Evolutionary conservation across 2,113 vertebrate genomes (phyloP).

Genomic region (Trogon surrucura): DNA sequence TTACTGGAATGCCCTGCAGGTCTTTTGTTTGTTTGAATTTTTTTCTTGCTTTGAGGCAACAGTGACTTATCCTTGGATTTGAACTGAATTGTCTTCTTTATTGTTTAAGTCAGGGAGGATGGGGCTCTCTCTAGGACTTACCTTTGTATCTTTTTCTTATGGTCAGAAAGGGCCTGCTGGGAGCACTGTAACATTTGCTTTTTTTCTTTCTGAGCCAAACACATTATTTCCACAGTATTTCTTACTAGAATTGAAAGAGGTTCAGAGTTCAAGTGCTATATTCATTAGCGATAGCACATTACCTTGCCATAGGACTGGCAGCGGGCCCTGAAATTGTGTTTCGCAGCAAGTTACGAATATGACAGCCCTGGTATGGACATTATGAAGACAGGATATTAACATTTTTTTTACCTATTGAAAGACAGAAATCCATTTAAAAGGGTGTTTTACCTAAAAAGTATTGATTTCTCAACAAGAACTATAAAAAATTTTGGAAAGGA

Average conservation of each 20-base stretch:
- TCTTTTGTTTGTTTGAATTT: neutral
- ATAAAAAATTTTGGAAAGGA: neutral
- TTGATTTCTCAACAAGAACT: neutral
- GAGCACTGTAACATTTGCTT: neutral
- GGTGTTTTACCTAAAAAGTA: accelerated
- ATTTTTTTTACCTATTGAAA: neutral
- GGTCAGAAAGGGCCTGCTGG: neutral
- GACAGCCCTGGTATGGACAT: neutral
- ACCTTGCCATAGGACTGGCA: neutral
- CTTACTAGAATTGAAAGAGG: neutral
- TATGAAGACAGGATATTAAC: neutral
- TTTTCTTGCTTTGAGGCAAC: neutral
- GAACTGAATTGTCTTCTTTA: neutral
- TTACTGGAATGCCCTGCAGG: neutral
- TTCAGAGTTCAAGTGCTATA: neutral
- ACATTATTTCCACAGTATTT: neutral
- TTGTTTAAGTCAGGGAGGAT: neutral
- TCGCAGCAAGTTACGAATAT: neutral
- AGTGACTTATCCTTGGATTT: neutral
- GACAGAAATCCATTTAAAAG: neutral
- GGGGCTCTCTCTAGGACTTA: neutral
- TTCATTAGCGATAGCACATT: neutral
- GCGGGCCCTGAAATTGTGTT: neutral
- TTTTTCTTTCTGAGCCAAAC: neutral
- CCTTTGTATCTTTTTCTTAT: neutral